Base-by-base conservation (phyloP, 2,797 vertebrate species). In the Eidolon dupreanum region DNA sequence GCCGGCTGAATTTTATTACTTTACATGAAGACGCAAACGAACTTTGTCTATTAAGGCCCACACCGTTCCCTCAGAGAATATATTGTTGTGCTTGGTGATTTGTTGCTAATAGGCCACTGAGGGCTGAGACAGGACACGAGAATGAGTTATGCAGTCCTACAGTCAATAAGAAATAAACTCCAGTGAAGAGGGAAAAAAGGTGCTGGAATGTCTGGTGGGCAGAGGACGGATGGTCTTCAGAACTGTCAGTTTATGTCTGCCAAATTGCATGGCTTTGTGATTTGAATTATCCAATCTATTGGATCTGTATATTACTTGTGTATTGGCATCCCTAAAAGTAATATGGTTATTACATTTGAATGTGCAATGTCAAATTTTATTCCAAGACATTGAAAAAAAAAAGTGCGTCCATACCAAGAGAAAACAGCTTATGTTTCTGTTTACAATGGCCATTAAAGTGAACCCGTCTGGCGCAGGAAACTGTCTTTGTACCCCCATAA, bases 81-180 rank as follows among this genome's bases (percentile, higher is more conserved):
- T 94, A 68, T 73, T 92, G 93, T 98, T 97, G 86, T 94, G 96
- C 61, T 93, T 94, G 94, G 73, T 90, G 94, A 92, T 91, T 98
- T 98, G 71, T 79, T 28, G 46, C 97, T 98, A 96, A 97, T 98
- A 94, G 96, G 43, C 93, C 74, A 66, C 95, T 96, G 90, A 83
- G 70, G 65, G 92, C 97, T 95, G 89, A 95, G 92, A 24, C 28
- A 65, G 15, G 61, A 89, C 8, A 20, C 28, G 17, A 28, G 26
- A 53, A 24, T 22, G 8, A 77, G 93, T 93, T 94, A 98, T 98
- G 98, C 97, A 96, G 88, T 96, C 74, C 74, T 84, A 53, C 88
- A 57, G 41, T 91, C 68, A 61, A 8, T 75, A 31, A 70, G 70
- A 86, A 90, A 65, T 78, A 68, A 38, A 94, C 78, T 70, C 41